Evolutionary conservation across 1,140 invertebrate species (phyloP), one percentile per base, ranked within the genome.

Genomic region (Drosophila nigromelanica): DNA sequence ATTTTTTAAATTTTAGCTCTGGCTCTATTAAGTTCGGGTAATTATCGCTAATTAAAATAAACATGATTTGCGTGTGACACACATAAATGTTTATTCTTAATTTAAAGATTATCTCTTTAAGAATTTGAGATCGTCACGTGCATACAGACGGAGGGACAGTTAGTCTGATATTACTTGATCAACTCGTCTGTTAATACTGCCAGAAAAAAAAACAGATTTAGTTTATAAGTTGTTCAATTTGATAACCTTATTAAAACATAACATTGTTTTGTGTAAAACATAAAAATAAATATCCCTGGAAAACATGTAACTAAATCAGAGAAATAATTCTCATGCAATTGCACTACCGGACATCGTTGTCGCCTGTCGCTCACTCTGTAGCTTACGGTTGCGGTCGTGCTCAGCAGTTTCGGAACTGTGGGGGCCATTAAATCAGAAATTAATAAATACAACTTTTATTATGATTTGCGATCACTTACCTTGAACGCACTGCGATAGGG

Each of bases 261-360:
- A 43, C 12, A 18, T 58, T 55, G 39, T 52, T 42, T 52, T 54
- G 55, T 63, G 62, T 43, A 43, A 47, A 48, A 72, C 61, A 71
- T 71, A 18, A 61, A 86, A 89, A 93, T 91, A 91, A 81, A 93
- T 92, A 91, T 93, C 92, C 73, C 71, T 74, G 66, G 48, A 70
- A 86, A 92, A 90, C 89, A 78, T 79, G 73, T 74, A 92, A 92
- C 91, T 92, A 92, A 92, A 92, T 92, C 91, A 92, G 90, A 92
- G 91, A 92, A 92, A 92, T 91, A 92, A 92, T 91, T 92, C 91
- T 94, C 94, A 95, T 93, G 94, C 94, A 92, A 95, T 95, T 82
- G 94, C 94, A 92, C 93, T 95, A 61, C 94, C 94, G 75, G 94
- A 95, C 94, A 95, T 95, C 61, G 94, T 95, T 72, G 94, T 94